Conservation (phyloP, 2,888 invertebrate genomes). For the Candidula unifasciata region DNA sequence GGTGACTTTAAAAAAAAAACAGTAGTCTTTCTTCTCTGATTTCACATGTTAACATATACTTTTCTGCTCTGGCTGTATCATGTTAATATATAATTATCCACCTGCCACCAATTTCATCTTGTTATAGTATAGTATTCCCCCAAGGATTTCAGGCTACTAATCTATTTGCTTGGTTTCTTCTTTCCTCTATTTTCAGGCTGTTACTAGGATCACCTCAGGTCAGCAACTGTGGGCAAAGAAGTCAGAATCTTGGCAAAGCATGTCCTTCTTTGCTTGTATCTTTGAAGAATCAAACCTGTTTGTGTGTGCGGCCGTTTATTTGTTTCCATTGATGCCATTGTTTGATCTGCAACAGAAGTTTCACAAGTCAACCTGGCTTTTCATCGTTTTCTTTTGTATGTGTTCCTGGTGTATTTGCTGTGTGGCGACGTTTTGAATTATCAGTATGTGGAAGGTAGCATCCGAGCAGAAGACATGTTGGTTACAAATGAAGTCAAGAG, state of each 20-base stretch:
- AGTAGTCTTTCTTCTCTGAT: neutral
- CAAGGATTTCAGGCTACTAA: too few relatives aligned
- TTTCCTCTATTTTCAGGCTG: conserved; percentile 7
- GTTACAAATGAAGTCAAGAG: too few relatives aligned
- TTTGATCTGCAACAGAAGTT: neutral
- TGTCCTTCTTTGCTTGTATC: conserved; percentile 1
- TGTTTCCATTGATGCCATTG: conserved; percentile 10
- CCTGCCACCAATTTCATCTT: too few relatives aligned
- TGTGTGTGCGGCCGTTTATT: neutral
- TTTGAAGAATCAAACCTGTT: neutral
- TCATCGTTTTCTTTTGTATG: neutral
- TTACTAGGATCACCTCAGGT: neutral
- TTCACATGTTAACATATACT: neutral
- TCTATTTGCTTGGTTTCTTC: too few relatives aligned
- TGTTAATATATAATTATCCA: neutral
- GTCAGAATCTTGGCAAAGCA: neutral
- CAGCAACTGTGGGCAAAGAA: neutral
- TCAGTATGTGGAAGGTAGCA: too few relatives aligned
- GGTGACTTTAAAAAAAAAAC: too few relatives aligned
- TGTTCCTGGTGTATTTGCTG: neutral
- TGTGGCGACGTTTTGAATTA: neutral
- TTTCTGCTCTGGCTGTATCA: neutral
- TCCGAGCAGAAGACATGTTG: too few relatives aligned
- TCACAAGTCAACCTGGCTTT: neutral
- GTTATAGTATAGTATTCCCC: too few relatives aligned